phyloP scores from a whole-genome alignment of 2,797 vertebrate species.

The Orestias chungarensis region DNA sequence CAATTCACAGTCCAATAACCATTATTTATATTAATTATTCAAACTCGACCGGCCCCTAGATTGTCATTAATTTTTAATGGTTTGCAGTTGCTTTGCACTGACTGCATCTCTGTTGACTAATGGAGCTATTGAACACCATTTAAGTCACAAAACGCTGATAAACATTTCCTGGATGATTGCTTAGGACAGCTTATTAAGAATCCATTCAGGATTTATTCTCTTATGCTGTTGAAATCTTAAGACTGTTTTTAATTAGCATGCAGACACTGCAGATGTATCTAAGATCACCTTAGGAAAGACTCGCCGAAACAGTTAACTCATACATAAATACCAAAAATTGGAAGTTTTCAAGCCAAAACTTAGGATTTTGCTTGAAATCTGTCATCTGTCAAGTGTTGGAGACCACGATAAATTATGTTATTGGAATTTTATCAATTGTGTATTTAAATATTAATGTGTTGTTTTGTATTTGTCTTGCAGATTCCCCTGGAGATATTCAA shows the following conservation, averaged over 20 bases:
- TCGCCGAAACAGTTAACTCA: constrained; percentile 22
- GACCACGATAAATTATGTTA: constrained; percentile 5
- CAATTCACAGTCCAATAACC: constrained; percentile 43
- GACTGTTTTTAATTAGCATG: constrained; percentile 12
- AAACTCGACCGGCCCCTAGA: constrained; percentile 67
- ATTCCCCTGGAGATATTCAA: constrained; percentile 72
- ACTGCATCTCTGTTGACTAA: constrained; percentile 66
- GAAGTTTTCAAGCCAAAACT: background rate
- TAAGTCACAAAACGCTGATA: constrained; percentile 36
- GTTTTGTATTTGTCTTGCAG: constrained; percentile 72
- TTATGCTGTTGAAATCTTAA: constrained; percentile 25
- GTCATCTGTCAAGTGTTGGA: background rate
- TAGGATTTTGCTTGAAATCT: background rate
- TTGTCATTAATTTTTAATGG: constrained; percentile 79
- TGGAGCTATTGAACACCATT: constrained; percentile 55
- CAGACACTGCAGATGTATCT: background rate
- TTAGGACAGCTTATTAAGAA: constrained; percentile 16
- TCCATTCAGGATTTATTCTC: constrained; percentile 10
- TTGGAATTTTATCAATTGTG: background rate
- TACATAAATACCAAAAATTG: background rate
- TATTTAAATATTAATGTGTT: constrained; percentile 49
- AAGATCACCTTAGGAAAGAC: constrained; percentile 17
- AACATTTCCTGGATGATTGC: constrained; percentile 36
- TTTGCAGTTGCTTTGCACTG: constrained; percentile 49
- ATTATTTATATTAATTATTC: constrained; percentile 76